Conservation (phyloP, 1,140 invertebrate genomes). For the Tetramorium simillimum region DNA sequence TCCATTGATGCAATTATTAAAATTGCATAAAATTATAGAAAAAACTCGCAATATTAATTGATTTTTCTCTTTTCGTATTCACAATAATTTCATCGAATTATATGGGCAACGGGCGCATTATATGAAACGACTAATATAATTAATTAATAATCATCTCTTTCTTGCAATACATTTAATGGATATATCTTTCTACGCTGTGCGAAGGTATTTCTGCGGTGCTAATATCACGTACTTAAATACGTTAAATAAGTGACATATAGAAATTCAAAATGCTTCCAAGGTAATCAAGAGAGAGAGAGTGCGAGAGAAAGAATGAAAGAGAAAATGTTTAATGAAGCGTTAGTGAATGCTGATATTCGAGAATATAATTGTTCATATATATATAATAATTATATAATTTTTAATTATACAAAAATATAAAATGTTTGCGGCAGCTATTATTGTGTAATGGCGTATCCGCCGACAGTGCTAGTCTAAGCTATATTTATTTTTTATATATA, state of each 20-base stretch:
- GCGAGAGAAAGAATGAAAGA: background rate
- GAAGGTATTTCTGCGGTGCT: slow-evolving; percentile 83
- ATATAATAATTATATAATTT: slow-evolving; percentile 73
- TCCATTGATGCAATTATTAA: too few relatives aligned
- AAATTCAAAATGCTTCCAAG: slow-evolving; percentile 81
- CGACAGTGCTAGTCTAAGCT: slow-evolving; percentile 84
- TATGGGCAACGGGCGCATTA: background rate
- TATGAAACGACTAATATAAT: background rate
- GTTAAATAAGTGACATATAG: slow-evolving; percentile 77
- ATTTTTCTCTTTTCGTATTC: background rate
- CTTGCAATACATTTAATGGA: slow-evolving; percentile 59
- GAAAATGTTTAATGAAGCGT: slow-evolving; percentile 66
- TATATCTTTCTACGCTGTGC: slow-evolving; percentile 76
- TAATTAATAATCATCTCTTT: background rate
- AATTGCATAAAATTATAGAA: background rate
- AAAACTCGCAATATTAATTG: background rate
- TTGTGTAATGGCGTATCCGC: slow-evolving; percentile 81
- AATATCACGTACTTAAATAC: slow-evolving; percentile 82
- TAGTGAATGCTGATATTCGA: slow-evolving; percentile 71
- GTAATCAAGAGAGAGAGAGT: slow-evolving; percentile 68
- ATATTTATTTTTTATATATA: slow-evolving; percentile 84
- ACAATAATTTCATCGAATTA: background rate
- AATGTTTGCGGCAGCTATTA: slow-evolving; percentile 77
- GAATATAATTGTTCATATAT: slow-evolving; percentile 68
- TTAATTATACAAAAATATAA: slow-evolving; percentile 77